Conservation (phyloP, 2,888 invertebrate species). For the Iselma pallidipennis region DNA sequence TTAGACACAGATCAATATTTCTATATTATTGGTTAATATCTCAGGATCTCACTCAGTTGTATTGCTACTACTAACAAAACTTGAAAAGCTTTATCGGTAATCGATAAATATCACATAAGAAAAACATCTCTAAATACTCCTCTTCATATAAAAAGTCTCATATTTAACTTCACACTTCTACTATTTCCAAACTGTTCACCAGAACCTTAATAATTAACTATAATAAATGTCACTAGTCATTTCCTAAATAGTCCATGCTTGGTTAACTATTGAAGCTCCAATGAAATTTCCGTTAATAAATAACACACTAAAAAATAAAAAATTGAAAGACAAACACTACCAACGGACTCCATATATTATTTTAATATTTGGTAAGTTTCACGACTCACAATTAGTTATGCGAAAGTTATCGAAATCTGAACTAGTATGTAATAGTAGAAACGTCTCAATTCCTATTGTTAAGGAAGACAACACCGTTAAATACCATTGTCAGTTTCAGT, state of each 20-base stretch:
- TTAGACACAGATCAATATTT: constrained; percentile 18
- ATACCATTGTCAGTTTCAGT: constrained; percentile 33
- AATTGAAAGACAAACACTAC: too few relatives aligned
- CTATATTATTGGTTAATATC: neutral
- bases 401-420: too few relatives aligned
- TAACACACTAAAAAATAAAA: constrained; percentile 6
- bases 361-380: too few relatives aligned
- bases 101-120: neutral
- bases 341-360: too few relatives aligned
- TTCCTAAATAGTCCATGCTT: constrained; percentile 33
- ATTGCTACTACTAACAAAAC: neutral
- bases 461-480: constrained; percentile 26
- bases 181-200: constrained; percentile 29
- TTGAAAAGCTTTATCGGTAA: too few relatives aligned
- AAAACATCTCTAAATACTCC: too few relatives aligned
- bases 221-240: constrained; percentile 36
- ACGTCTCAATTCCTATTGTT: constrained; percentile 15
- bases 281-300: constrained; percentile 30
- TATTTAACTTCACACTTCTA: neutral
- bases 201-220: constrained; percentile 29
- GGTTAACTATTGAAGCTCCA: constrained; percentile 29
- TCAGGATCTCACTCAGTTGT: too few relatives aligned
- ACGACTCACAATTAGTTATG: too few relatives aligned
- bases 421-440: constrained; percentile 5
- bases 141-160: too few relatives aligned